Conservation (phyloP, 2,113 vertebrate species). For the Etia nguti region DNA sequence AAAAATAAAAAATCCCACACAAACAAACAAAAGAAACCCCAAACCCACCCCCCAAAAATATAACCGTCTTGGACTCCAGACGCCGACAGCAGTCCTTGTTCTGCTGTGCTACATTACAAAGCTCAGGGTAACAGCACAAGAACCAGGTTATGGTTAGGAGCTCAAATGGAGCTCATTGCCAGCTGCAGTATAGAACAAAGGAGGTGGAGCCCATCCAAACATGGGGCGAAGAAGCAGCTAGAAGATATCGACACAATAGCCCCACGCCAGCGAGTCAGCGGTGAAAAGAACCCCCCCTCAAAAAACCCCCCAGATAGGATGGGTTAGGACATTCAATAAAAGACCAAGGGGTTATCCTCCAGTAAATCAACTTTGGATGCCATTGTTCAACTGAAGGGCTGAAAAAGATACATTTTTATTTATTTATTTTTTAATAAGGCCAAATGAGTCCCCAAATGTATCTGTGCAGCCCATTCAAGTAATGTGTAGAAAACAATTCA, state of each 20-base stretch:
- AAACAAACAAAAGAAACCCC: background rate
- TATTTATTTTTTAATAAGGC: background rate
- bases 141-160: background rate
- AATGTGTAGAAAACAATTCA: background rate
- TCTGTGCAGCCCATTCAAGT: background rate
- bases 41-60: background rate
- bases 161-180: background rate
- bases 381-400: background rate
- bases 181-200: background rate
- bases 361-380: background rate
- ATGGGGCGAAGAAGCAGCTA: background rate
- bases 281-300: background rate
- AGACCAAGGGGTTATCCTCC: background rate
- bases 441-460: background rate
- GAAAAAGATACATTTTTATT: background rate
- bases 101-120: background rate
- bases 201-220: background rate
- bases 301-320: rapidly evolving
- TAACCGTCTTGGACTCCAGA: background rate
- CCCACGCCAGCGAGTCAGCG: background rate
- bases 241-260: background rate
- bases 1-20: too few relatives aligned
- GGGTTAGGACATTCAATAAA: background rate
- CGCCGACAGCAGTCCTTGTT: background rate
- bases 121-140: background rate